phyloP scores from a whole-genome alignment of 2,113 vertebrate genomes.

The Naja naja region DNA sequence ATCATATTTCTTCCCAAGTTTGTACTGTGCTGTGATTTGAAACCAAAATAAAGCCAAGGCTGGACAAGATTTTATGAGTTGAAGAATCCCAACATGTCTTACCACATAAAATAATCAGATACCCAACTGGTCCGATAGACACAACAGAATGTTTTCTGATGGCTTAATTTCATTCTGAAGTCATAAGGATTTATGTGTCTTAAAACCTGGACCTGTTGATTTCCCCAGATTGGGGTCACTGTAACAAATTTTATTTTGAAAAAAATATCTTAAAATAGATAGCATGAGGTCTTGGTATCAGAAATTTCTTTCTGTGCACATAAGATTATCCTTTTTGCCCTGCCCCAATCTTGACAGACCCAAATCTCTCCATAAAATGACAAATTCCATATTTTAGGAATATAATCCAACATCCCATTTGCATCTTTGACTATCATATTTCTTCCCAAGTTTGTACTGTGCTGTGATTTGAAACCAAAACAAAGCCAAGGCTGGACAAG shows the following conservation, averaged over 20 bases:
- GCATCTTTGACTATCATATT: background rate
- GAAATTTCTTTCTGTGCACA: background rate
- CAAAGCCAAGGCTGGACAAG: background rate
- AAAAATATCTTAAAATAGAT: too few relatives aligned
- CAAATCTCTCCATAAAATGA: background rate
- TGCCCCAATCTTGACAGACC: background rate
- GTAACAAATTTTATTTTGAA: background rate
- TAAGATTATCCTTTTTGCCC: background rate
- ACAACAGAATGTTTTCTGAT: background rate
- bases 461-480: background rate
- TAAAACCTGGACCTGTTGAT: background rate
- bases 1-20: background rate
- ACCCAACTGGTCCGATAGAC: background rate
- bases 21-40: background rate
- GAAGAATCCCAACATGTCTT: background rate
- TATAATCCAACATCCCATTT: background rate
- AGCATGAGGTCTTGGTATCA: background rate
- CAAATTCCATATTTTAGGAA: background rate
- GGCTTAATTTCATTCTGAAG: background rate
- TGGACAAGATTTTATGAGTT: background rate
- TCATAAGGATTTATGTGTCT: background rate
- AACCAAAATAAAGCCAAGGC: background rate
- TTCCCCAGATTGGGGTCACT: background rate
- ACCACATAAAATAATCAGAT: background rate
- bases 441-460: background rate